Evolutionary conservation across 2,797 vertebrate genomes (phyloP).

Genomic region (Sebastes reedi): DNA sequence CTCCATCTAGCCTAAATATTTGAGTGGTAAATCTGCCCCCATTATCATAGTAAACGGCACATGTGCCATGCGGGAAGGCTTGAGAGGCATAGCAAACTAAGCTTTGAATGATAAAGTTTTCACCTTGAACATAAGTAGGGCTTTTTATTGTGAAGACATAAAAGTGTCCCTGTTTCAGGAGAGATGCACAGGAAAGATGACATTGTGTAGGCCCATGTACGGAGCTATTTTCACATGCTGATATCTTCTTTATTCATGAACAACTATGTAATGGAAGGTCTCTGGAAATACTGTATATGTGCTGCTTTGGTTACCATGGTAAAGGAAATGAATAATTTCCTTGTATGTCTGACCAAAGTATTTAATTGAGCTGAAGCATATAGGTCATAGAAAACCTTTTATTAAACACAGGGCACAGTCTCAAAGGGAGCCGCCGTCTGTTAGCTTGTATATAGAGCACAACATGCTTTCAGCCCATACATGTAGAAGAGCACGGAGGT

Average conservation of each 20-base stretch:
- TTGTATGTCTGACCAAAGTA: background rate
- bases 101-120: background rate
- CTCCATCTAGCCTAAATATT: background rate
- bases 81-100: background rate
- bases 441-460: background rate
- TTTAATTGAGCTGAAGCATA: slow-evolving; percentile 15
- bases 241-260: background rate
- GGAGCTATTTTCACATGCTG: background rate
- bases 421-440: background rate
- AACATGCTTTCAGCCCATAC: slow-evolving; percentile 9
- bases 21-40: background rate
- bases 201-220: background rate
- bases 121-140: background rate
- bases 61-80: background rate
- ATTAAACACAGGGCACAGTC: background rate
- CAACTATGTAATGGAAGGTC: background rate
- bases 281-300: background rate
- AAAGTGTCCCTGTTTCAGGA: background rate
- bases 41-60: background rate
- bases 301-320: slow-evolving; percentile 29
- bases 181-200: background rate
- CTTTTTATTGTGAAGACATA: background rate
- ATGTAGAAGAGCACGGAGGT: background rate
- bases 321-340: background rate
- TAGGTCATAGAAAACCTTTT: background rate